Evolutionary conservation across 2,888 invertebrate species (phyloP), one percentile per base, ranked within the genome.

Genomic region (Monoplex corrugatus): DNA sequence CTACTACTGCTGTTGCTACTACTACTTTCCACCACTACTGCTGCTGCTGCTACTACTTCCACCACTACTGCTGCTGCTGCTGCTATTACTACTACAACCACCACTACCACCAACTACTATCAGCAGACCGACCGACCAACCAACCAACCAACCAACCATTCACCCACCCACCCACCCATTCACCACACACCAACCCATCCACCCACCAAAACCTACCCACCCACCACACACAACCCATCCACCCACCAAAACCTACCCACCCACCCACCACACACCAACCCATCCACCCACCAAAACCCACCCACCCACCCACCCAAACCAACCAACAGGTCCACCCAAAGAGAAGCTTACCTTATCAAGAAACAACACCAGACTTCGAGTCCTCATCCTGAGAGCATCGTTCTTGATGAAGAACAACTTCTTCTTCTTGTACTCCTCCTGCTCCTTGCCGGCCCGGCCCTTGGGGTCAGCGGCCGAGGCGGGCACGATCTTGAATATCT

Each of bases 401-500:
- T 88, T 88, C 82, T 90, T 88, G 43, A 88, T 35, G 50, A 75
- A 16, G 88, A 90, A 90, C 28, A 88, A 68, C 38, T 32, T 87
- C 72, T 82, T 89, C 63, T 45, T 86, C 43, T n/a, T 19, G 86
- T 68, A 86, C 19, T 10, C 68, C 32, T 86, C 68, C 44, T 83
- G 23, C 19, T 88, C 75, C 75, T 82, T 78, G 80, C 50, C 68
- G 43, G 83, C 45, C 32, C 87, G 75, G n/a, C 87, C 89, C 45
- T 83, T 72, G 68, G 68, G 44, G 28, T 75, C 72, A 1, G 45
- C 28, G 2, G 83, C 75, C 28, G 75, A 43, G 63, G 43, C n/a
- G 23, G 87, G 89, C 32, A 84, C 45, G n/a, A 89, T 88, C 87
- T 89, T 80, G 68, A 90, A 90, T 75, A 89, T 84, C 75, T 88